phyloP scores from a whole-genome alignment of 2,113 vertebrate species.

The Taurulus bubalis region DNA sequence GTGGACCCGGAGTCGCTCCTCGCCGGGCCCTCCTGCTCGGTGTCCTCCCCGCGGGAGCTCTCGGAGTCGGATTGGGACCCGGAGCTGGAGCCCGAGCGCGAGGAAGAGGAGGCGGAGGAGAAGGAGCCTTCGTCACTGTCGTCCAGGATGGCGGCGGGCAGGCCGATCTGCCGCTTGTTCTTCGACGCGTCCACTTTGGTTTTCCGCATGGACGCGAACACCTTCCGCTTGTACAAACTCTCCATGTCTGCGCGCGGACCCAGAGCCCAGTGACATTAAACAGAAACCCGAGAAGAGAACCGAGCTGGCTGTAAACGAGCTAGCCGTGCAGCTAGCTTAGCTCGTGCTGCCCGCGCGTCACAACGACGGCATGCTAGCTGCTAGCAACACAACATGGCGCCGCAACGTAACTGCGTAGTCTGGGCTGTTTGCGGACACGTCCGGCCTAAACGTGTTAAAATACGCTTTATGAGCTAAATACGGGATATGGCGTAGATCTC shows the following conservation, averaged over 20 bases:
- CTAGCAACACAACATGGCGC: background rate
- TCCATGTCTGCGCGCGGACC: conserved; percentile 70
- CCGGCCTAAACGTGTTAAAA: background rate
- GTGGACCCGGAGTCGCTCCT: conserved; percentile 66
- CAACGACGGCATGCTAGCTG: background rate
- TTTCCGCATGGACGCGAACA: conserved; percentile 81
- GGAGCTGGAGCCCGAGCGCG: background rate
- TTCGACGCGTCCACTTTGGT: conserved; percentile 74
- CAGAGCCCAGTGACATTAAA: conserved; percentile 54
- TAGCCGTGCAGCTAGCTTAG: conserved; percentile 28
- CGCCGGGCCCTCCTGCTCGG: conserved; percentile 54
- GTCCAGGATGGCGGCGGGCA: conserved; percentile 77
- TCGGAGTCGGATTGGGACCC: conserved; percentile 72
- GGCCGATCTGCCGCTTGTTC: conserved; percentile 71
- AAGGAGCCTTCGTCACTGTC: conserved; percentile 82
- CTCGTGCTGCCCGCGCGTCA: conserved; percentile 12
- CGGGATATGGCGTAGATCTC: background rate
- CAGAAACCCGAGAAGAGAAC: background rate
- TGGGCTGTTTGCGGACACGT: background rate
- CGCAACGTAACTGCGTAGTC: background rate
- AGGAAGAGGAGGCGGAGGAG: conserved; percentile 68
- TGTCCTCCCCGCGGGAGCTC: conserved; percentile 68
- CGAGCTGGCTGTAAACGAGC: conserved; percentile 22
- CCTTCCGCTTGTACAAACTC: conserved; percentile 81
- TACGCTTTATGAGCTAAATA: no score